Evolutionary conservation across 2,888 invertebrate genomes (phyloP).

Genomic region (Teleogryllus oceanicus): DNA sequence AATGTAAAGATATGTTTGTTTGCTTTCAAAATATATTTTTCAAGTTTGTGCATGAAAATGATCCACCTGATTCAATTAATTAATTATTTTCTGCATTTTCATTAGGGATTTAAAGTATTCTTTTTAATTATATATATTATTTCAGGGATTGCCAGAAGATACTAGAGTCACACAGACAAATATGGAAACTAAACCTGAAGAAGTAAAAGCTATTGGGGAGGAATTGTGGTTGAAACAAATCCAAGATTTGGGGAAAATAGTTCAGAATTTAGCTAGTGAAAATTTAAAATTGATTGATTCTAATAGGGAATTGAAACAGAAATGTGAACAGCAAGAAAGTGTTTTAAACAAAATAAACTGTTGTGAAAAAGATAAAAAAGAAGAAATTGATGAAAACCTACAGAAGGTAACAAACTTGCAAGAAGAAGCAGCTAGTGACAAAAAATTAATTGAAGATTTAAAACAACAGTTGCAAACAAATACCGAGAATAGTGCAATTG

Average conservation of each 20-base stretch:
- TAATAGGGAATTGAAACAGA: not conserved
- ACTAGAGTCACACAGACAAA: too few relatives aligned
- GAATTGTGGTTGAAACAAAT: conserved; percentile 9
- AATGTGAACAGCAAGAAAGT: not conserved
- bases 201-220: not conserved
- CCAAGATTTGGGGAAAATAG: conserved; percentile 3
- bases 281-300: not conserved
- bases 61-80: too few relatives aligned
- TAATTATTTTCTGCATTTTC: too few relatives aligned
- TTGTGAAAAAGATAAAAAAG: not conserved
- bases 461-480: conserved; percentile 18
- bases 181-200: too few relatives aligned
- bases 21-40: too few relatives aligned
- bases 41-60: too few relatives aligned
- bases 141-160: too few relatives aligned
- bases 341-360: too few relatives aligned
- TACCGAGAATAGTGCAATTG: not conserved
- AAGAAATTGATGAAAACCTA: not conserved
- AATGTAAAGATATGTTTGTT: too few relatives aligned
- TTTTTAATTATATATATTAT: too few relatives aligned
- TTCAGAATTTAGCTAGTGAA: conserved; percentile 7
- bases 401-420: not conserved
- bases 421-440: not conserved
- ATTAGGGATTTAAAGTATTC: too few relatives aligned
- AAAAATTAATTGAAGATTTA: not conserved